Base-by-base conservation (phyloP, 2,888 invertebrate genomes). In the Ptychoptera contaminata region DNA sequence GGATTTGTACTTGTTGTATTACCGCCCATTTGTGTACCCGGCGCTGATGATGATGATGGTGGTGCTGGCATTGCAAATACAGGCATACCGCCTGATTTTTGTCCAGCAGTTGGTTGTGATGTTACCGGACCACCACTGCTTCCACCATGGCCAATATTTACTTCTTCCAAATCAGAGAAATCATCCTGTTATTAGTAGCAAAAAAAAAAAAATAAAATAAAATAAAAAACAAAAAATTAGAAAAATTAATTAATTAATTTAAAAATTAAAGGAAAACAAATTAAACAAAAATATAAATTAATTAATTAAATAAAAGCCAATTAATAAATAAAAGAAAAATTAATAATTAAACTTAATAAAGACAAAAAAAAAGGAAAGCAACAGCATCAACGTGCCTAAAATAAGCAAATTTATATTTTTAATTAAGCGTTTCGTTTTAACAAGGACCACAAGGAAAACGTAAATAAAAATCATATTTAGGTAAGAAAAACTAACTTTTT, bases 21-120 rank as follows among this genome's bases (percentile, higher is more conserved):
- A 32, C 32, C 32, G n/a, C 11, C 11, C 9, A 11, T n/a, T 3
- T 32, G 32, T 32, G 32, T 11, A 7, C 2, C 9, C 3, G 4
- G n/a, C n/a, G 59, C 60, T 41, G 58, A 56, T 41, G 58, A 55
- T 44, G 49, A 48, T 40, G 49, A 42, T 45, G 60, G 55, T 49
- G 56, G 54, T 23, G 59, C 58, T 38, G 63, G 63, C 64, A 64
- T 63, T 43, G 66, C 64, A 45, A 56, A 62, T 2, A 56, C 62
- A 6, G 63, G 57, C 52, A 60, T 62, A n/a, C 57, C 55, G 11
- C 55, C 54, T 15, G 51, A 48, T 37, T 55, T 58, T 48, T 60
- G 57, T 11, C 61, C 60, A 15, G 58, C 48, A 42, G 51, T 55
- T 37, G 61, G 63, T 47, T 64, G 64, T 44, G 55, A 50, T 46